A percentile compares a stretch with the other conserved stretches of the same genome.
phyloP scores from a whole-genome alignment of 2,888 invertebrate species.

The Achlya flavicornis region DNA sequence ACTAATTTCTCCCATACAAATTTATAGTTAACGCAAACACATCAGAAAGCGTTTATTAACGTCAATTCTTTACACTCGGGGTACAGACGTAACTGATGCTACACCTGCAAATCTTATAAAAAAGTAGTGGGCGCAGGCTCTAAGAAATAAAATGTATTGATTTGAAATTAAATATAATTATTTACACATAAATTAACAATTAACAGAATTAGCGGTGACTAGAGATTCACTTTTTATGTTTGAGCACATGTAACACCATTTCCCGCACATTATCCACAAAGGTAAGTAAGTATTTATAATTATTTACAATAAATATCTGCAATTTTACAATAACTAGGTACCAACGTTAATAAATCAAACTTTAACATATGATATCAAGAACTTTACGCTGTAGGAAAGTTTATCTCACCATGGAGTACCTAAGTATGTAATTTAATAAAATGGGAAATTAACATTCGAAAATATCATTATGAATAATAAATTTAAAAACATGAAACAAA shows the following conservation, averaged over 20 bases:
- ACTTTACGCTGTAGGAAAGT: too few relatives aligned
- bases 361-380: too few relatives aligned
- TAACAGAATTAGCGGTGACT: conserved; percentile 53
- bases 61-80: too few relatives aligned
- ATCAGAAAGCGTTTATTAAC: too few relatives aligned
- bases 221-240: conserved; percentile 69
- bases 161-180: conserved; percentile 34
- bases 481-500: background rate
- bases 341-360: too few relatives aligned
- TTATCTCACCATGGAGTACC: conserved; percentile 20
- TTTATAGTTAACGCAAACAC: too few relatives aligned
- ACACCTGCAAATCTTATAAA: too few relatives aligned
- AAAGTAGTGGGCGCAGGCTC: too few relatives aligned
- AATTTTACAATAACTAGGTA: too few relatives aligned
- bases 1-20: too few relatives aligned
- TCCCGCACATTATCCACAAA: conserved; percentile 51
- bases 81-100: too few relatives aligned
- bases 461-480: conserved; percentile 29
- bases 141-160: background rate
- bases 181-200: conserved; percentile 50
- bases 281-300: conserved; percentile 24
- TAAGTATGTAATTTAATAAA: conserved; percentile 36
- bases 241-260: conserved; percentile 47
- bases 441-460: conserved; percentile 55
- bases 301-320: too few relatives aligned